phyloP scores from a whole-genome alignment of 1,140 invertebrate genomes.

The Brevipalpus yothersi region DNA sequence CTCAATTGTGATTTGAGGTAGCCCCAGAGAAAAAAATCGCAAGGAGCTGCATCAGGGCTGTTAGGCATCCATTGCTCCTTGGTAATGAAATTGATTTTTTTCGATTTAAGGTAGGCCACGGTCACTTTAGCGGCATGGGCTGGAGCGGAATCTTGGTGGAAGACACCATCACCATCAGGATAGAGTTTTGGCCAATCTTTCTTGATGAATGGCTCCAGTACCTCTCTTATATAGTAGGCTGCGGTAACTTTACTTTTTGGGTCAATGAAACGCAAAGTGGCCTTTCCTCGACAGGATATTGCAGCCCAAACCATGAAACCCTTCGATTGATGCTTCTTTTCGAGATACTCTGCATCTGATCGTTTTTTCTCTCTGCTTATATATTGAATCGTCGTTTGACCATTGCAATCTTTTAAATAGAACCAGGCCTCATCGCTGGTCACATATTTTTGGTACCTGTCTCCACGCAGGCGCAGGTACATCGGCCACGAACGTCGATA shows the following conservation, averaged over 20 bases:
- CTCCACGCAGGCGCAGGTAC: background rate
- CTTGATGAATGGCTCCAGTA: too few species aligned
- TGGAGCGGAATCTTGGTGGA: slow-evolving; percentile 1
- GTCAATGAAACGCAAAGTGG: too few species aligned
- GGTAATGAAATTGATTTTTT: background rate
- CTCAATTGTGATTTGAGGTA: background rate
- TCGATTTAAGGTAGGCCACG: background rate
- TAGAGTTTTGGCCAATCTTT: too few species aligned
- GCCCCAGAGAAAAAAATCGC: slow-evolving; percentile 5
- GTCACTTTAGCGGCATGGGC: background rate
- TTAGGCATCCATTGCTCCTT: background rate
- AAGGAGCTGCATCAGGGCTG: background rate
- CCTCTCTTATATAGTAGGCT: too few species aligned
- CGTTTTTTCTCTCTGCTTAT: background rate
- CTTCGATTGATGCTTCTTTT: too few species aligned
- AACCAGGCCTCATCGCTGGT: background rate
- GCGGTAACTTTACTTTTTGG: too few species aligned
- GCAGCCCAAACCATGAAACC: too few species aligned
- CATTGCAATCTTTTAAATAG: background rate
- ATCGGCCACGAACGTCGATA: background rate
- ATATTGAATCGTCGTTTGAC: background rate
- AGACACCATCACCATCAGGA: too few species aligned
- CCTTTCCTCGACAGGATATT: too few species aligned
- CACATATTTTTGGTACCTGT: background rate
- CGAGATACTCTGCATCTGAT: too few species aligned